Percentiles rank a stretch among this genome's conserved stretches.
These are phyloP conservation scores for Sebastiscus tertius DNA, from an alignment of 2,797 vertebrate species.

Conservation along the genomic window DNA sequence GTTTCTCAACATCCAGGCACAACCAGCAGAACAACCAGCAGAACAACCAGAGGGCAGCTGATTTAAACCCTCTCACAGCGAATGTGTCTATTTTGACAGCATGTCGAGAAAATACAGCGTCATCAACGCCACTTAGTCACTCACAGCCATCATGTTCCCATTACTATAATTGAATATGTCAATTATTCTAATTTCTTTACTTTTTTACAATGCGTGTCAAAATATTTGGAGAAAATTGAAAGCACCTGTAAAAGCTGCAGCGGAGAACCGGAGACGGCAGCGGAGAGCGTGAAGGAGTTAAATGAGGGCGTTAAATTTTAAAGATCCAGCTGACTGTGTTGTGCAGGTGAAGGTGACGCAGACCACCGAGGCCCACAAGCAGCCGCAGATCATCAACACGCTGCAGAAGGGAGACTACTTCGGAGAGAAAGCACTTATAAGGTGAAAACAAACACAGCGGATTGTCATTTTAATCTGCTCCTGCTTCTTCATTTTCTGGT, in stretches of 20 bases:
- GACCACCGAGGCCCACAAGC: slow-evolving; percentile 83
- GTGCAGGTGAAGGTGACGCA: slow-evolving; percentile 92
- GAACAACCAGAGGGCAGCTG: background rate
- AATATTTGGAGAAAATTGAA: background rate
- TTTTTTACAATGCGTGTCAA: slow-evolving; percentile 2
- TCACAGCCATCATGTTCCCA: background rate
- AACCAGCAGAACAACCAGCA: background rate
- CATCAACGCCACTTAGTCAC: background rate
- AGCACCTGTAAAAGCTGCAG: slow-evolving; percentile 11
- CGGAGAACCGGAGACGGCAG: background rate
- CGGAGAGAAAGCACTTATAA: slow-evolving; percentile 95
- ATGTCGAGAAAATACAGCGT: background rate
- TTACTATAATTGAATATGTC: background rate
- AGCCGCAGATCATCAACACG: slow-evolving; percentile 91
- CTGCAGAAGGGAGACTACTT: slow-evolving; percentile 93
- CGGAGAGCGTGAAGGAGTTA: background rate
- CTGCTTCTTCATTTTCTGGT: background rate
- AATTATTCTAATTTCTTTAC: background rate
- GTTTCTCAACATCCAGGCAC: slow-evolving; percentile 11
- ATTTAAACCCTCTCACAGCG: background rate
- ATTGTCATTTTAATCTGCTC: background rate
- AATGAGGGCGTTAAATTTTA: background rate
- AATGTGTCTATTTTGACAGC: slow-evolving; percentile 20
- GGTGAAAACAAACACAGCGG: slow-evolving; percentile 72
- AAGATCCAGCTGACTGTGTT: background rate